Evolutionary conservation across 2,888 invertebrate species (phyloP).

Genomic region (Meghimatium bilineatum): DNA sequence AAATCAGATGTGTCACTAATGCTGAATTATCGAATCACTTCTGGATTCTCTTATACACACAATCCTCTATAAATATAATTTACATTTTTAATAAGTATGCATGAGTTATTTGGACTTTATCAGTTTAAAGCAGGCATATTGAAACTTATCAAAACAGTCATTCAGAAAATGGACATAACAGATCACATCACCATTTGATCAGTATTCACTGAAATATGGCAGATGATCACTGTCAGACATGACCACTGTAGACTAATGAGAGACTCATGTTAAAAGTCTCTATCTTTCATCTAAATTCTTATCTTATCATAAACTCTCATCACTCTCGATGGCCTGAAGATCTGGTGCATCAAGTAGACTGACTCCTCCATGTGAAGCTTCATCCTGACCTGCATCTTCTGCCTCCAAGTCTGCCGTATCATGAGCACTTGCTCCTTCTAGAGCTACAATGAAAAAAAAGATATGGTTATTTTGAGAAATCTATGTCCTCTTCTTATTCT

Average conservation of each 20-base stretch:
- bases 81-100: too few species aligned
- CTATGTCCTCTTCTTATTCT: too few species aligned
- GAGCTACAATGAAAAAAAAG: conserved; percentile 6
- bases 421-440: conserved; percentile 36
- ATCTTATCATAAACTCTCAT: conserved; percentile 74
- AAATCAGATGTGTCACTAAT: too few species aligned
- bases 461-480: background rate
- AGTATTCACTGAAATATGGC: background rate
- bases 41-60: too few species aligned
- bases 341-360: conserved; percentile 68
- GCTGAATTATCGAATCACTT: too few species aligned
- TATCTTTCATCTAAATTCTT: background rate
- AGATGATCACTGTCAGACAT: background rate
- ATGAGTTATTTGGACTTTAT: too few species aligned
- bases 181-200: background rate
- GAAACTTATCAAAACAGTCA: too few species aligned
- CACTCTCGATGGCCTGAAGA: conserved; percentile 77
- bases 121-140: too few species aligned
- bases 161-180: background rate
- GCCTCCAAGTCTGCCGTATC: conserved; percentile 27
- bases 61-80: too few species aligned
- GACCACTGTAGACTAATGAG: background rate
- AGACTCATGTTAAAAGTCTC: background rate
- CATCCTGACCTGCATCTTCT: conserved; percentile 46
- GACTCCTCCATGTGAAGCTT: conserved; percentile 38